A percentile compares a stretch with the other conserved stretches of the same genome.
Evolutionary conservation across 2,888 invertebrate species (phyloP).

Genomic region (Cataglyphis rosenhaueri): DNA sequence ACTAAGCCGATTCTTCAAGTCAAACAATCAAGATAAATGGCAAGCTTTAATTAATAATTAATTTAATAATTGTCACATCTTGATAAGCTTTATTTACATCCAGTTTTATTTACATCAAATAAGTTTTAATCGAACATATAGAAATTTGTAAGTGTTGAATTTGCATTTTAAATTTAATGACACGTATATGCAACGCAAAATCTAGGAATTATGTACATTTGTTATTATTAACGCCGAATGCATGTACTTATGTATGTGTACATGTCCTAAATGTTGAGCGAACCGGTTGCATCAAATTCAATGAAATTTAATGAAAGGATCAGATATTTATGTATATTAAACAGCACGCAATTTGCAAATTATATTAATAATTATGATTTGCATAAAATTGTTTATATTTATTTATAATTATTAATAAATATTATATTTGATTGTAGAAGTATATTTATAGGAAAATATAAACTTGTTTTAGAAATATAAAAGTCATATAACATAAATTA

Average conservation of each 20-base stretch:
- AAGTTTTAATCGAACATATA: background rate
- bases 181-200: background rate
- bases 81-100: background rate
- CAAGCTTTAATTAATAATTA: background rate
- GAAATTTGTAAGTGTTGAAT: background rate
- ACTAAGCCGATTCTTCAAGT: background rate
- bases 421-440: background rate
- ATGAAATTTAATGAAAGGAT: background rate
- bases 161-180: background rate
- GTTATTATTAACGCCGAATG: background rate
- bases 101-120: background rate
- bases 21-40: background rate
- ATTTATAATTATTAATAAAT: background rate
- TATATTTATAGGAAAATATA: background rate
- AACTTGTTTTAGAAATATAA: background rate
- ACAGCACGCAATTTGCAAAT: background rate
- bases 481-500: background rate
- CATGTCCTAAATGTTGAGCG: slow-evolving; percentile 10
- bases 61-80: background rate
- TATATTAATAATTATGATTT: background rate
- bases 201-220: background rate
- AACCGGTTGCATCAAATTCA: slow-evolving; percentile 6
- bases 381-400: background rate
- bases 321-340: background rate
- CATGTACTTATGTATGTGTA: background rate